Evolutionary conservation across 2,113 vertebrate genomes (phyloP).

Genomic region (Muntiacus reevesi): DNA sequence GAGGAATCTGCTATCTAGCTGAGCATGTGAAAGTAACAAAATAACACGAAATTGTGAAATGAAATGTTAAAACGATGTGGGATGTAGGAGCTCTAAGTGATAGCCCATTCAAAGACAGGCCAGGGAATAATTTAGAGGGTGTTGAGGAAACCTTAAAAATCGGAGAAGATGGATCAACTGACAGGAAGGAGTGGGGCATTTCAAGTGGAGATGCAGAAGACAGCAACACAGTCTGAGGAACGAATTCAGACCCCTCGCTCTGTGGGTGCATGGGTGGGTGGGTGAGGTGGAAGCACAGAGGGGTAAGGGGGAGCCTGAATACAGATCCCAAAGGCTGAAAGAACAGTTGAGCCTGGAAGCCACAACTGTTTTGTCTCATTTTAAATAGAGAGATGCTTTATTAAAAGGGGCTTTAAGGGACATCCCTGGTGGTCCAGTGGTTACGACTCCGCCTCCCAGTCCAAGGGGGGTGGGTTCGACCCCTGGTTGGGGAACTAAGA

Average conservation of each 20-base stretch:
- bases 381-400: background rate
- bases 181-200: background rate
- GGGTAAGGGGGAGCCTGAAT: background rate
- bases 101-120: background rate
- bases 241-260: background rate
- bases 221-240: background rate
- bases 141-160: background rate
- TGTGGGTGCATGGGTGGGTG: rapidly evolving
- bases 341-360: background rate
- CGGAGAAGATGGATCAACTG: background rate
- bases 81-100: background rate
- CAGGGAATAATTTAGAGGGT: no score
- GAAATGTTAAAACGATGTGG: background rate
- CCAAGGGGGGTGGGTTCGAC: background rate
- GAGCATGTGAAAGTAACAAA: background rate
- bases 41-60: background rate
- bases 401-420: background rate
- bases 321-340: background rate
- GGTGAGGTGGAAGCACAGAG: background rate
- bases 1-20: background rate
- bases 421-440: background rate
- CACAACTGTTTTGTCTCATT: background rate
- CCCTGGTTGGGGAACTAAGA: background rate
- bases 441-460: background rate
- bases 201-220: background rate